Evolutionary conservation across 1,140 invertebrate species (phyloP), one percentile per base, ranked within the genome.

Genomic region (Heliconius eleuchia): DNA sequence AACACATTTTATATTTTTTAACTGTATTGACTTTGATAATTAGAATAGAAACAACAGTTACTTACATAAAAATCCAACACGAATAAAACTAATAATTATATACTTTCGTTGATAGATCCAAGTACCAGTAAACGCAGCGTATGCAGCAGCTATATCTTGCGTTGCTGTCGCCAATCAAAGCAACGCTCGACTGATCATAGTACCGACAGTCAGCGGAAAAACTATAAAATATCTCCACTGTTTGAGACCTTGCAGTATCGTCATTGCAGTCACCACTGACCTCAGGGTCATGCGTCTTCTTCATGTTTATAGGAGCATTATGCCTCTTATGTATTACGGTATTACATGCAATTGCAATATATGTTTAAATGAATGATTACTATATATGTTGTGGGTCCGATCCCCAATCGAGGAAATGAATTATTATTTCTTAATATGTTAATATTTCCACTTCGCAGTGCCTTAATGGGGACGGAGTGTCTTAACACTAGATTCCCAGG

Each of bases 61-160:
- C 50, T 52, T 52, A 18, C 18, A 52, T 18, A 52, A 18, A 52
- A 18, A 52, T 19, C 16, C 16, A 19, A 52, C 4, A 52, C n/a
- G 3, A 57, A 57, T 57, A 8, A 57, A 57, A 23, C n/a, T n/a
- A 23, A 23, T 23, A 57, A 9, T 57, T 57, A 27, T 13, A 27
- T 66, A 1, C 8, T 30, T 66, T 66, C 34, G 5, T 42, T 52
- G n/a, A 18, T 50, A 92, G 90, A 70, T 84, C 9, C 84, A 85
- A 83, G 50, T 87, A 16, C 91, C 91, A 37, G 70, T 88, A 30
- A 92, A 92, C 37, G 89, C 89, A 73, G 89, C 91, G 4, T 87
- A 91, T 82, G 91, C 88, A 2, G 80, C 85, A 19, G 84, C 83
- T 7, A 84, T 89, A 55, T 82, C 89, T 1, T 89, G 87, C 73